These are phyloP conservation scores for Leuciscus waleckii DNA, from an alignment of 2,797 vertebrate species.

Conservation along the genomic window DNA sequence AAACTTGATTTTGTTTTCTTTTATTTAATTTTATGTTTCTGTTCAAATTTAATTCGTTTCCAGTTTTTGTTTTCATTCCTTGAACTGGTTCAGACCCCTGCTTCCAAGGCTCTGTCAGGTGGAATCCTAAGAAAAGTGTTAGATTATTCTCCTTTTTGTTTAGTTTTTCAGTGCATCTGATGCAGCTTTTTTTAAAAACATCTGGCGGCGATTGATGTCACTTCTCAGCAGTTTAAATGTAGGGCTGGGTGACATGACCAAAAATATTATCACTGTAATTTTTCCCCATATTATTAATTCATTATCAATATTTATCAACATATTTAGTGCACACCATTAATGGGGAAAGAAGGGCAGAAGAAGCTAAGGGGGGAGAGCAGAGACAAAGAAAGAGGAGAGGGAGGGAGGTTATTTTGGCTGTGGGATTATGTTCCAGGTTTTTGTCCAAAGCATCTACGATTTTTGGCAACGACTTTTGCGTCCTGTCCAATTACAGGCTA, in stretches of 20 bases:
- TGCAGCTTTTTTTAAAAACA: not conserved
- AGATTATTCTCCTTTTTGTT: not conserved
- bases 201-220: not conserved
- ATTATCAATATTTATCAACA: not conserved
- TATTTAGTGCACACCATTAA: not conserved
- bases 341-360: not conserved
- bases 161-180: not conserved
- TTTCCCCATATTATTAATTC: not conserved
- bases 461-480: constrained; percentile 26
- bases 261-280: no score
- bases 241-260: not conserved
- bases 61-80: no score
- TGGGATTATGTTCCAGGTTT: constrained; percentile 4
- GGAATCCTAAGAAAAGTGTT: not conserved
- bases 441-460: constrained; percentile 23
- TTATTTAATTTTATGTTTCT: no score
- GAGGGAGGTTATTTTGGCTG: not conserved
- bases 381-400: not conserved
- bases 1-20: no score
- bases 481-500: constrained; percentile 11
- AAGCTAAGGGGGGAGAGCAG: not conserved
- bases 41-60: no score
- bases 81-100: no score
- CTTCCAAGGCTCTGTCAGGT: not conserved
- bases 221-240: not conserved